Conservation (phyloP, 2,888 invertebrate genomes). For the Bombylius major region DNA sequence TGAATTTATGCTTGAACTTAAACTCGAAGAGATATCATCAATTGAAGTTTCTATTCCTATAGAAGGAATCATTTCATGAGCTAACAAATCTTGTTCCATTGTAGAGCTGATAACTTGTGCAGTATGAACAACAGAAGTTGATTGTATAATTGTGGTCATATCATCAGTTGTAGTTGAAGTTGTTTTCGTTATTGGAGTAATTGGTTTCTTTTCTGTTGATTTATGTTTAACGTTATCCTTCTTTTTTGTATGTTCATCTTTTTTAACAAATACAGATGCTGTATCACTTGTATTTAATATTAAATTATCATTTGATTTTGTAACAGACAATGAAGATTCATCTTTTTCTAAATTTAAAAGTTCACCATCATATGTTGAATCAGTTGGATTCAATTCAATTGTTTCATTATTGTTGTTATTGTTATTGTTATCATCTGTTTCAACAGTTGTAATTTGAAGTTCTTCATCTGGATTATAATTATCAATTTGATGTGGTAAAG, state of each 20-base stretch:
- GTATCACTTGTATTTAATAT: constrained; percentile 6
- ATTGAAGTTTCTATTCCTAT: constrained; percentile 25
- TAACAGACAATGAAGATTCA: neutral
- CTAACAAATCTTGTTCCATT: constrained; percentile 27
- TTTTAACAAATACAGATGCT: constrained; percentile 19
- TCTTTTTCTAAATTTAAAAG: constrained; percentile 3
- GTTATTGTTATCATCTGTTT: constrained; percentile 28
- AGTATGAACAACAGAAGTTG: constrained; percentile 28
- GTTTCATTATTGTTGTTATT: constrained; percentile 10
- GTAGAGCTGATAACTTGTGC: constrained; percentile 21
- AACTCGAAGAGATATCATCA: constrained; percentile 31
- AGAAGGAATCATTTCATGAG: constrained; percentile 22
- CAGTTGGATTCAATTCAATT: constrained; percentile 17
- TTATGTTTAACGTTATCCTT: constrained; percentile 30
- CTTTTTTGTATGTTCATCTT: constrained; percentile 28
- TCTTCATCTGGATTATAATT: constrained; percentile 26
- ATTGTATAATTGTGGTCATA: constrained; percentile 25
- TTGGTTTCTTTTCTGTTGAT: constrained; percentile 24
- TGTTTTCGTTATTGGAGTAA: constrained; percentile 27
- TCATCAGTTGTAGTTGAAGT: constrained; percentile 21
- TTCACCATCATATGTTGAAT: constrained; percentile 14
- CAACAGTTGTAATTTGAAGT: constrained; percentile 34
- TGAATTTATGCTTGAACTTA: constrained; percentile 12
- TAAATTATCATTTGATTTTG: constrained; percentile 16
- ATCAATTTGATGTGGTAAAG: constrained; percentile 40